These are phyloP conservation scores for Trachemys scripta DNA, from an alignment of 2,113 vertebrate species.

Conservation along the genomic window DNA sequence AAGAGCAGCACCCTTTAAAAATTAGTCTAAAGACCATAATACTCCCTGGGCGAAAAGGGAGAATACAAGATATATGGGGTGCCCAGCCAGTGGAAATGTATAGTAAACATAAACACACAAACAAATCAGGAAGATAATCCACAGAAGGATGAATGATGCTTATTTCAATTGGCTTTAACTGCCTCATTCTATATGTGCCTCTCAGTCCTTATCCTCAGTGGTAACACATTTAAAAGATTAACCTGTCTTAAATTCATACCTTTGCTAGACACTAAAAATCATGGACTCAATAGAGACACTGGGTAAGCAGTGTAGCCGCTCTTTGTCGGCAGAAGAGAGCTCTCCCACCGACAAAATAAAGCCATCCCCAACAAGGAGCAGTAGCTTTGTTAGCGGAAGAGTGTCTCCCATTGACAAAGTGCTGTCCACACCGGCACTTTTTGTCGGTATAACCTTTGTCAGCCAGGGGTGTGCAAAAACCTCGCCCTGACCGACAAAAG, in stretches of 20 bases:
- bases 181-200: not conserved
- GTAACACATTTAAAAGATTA: not conserved
- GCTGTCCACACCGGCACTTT: too few species aligned
- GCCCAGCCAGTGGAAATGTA: not conserved
- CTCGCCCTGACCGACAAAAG: too few species aligned
- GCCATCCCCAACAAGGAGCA: too few species aligned
- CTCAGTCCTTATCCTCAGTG: not conserved
- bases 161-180: not conserved
- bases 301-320: too few species aligned
- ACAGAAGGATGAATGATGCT: not conserved
- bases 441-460: too few species aligned
- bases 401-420: too few species aligned
- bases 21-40: not conserved
- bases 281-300: not conserved
- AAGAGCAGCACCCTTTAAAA: not conserved
- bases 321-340: too few species aligned
- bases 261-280: not conserved
- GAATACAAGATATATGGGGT: not conserved
- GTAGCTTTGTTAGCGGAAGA: too few species aligned
- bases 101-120: not conserved
- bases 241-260: not conserved
- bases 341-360: too few species aligned
- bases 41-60: not conserved
- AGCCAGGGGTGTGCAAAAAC: too few species aligned
- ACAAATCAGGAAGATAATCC: not conserved